These are phyloP conservation scores for Rallus limicola DNA, from an alignment of 2,113 vertebrate genomes.

Conservation along the genomic window DNA sequence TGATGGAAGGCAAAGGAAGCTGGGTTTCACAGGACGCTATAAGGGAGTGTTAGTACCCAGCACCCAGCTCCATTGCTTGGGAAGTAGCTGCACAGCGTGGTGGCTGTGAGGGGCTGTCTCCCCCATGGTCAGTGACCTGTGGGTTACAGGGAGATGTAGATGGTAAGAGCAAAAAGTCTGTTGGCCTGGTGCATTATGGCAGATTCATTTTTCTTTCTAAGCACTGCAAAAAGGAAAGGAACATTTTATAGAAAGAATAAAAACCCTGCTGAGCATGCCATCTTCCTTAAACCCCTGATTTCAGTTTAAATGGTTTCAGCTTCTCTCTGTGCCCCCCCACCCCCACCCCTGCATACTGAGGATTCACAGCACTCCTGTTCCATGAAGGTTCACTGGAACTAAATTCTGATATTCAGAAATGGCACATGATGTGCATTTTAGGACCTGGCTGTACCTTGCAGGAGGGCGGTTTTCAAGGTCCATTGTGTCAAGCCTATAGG, in stretches of 20 bases:
- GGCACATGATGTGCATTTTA: background rate
- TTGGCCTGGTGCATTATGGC: background rate
- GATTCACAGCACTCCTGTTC: background rate
- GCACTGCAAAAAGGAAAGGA: background rate
- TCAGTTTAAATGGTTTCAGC: background rate
- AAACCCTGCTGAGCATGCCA: background rate
- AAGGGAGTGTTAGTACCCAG: background rate
- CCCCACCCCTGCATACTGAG: background rate
- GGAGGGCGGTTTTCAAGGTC: background rate
- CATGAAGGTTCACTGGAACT: background rate
- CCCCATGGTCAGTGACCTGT: fast-evolving
- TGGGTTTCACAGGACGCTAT: background rate
- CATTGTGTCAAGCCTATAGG: background rate
- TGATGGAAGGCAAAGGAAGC: background rate
- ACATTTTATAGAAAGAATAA: background rate
- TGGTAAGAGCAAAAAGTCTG: background rate
- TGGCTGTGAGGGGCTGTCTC: background rate
- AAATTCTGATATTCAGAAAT: background rate
- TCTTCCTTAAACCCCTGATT: background rate
- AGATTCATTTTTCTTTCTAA: background rate
- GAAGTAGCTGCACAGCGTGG: background rate
- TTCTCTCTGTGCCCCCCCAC: background rate
- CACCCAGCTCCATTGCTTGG: background rate
- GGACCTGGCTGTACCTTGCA: background rate
- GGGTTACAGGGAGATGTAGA: background rate